These are phyloP conservation scores for Alosa alosa DNA, from an alignment of 2,113 vertebrate genomes.

Conservation along the genomic window DNA sequence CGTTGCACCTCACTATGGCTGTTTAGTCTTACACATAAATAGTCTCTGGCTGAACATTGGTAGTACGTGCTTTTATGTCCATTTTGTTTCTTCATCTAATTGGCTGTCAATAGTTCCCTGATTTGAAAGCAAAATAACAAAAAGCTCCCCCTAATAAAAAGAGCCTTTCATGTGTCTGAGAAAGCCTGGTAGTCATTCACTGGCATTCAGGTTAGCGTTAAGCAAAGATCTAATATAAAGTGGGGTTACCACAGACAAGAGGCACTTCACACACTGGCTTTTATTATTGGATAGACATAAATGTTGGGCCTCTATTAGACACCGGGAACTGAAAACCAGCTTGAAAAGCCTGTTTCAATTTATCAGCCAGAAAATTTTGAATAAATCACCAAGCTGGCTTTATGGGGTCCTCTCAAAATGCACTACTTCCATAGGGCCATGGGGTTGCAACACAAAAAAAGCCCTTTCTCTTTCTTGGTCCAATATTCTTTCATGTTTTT, in stretches of 20 bases:
- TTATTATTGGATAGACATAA: slow-evolving; percentile 72
- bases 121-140: slow-evolving; percentile 77
- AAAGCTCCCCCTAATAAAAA: slow-evolving; percentile 57
- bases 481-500: slow-evolving; percentile 61
- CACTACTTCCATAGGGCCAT: slow-evolving; percentile 55
- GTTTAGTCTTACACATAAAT: background rate
- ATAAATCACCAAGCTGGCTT: slow-evolving; percentile 72
- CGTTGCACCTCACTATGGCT: background rate
- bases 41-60: slow-evolving; percentile 43
- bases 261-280: slow-evolving; percentile 72
- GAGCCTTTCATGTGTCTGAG: slow-evolving; percentile 50
- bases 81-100: slow-evolving; percentile 70
- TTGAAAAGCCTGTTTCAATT: slow-evolving; percentile 76
- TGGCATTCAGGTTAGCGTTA: slow-evolving; percentile 68
- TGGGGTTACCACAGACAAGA: slow-evolving; percentile 64
- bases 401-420: slow-evolving; percentile 74
- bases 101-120: slow-evolving; percentile 78
- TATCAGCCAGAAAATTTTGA: slow-evolving; percentile 75
- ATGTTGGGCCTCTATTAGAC: slow-evolving; percentile 75
- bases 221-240: slow-evolving; percentile 77
- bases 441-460: slow-evolving; percentile 57
- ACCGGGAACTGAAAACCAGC: slow-evolving; percentile 75
- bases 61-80: slow-evolving; percentile 69
- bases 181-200: slow-evolving; percentile 65
- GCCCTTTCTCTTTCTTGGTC: slow-evolving; percentile 66